A percentile compares a stretch with the other conserved stretches of the same genome.
phyloP scores from a whole-genome alignment of 2,113 vertebrate species.

The Dipodomys spectabilis region DNA sequence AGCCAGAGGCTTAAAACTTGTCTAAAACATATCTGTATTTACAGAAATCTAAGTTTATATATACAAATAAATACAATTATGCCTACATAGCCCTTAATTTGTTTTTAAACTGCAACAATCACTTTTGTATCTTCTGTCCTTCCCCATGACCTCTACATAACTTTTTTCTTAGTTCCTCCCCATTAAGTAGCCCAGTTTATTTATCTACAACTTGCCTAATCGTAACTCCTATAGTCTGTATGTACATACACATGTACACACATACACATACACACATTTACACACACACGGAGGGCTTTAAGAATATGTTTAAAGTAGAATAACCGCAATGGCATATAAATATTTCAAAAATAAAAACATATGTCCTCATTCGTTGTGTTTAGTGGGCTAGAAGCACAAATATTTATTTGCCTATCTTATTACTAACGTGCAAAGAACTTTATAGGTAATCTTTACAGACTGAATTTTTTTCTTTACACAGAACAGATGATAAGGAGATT shows the following conservation, averaged over 20 bases:
- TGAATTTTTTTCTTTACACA: background rate
- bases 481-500: slow-evolving; percentile 26
- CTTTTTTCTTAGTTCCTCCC: background rate
- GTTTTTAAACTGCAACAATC: background rate
- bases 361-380: background rate
- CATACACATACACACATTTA: background rate
- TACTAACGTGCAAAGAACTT: slow-evolving; percentile 20
- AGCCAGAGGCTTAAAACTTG: background rate
- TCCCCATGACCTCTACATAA: background rate
- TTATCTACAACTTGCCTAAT: background rate
- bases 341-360: background rate
- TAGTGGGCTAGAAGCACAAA: background rate
- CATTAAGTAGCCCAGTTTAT: background rate
- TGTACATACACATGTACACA: background rate
- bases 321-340: background rate
- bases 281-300: background rate
- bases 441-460: background rate
- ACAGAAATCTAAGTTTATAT: too few species aligned
- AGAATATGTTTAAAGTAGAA: background rate
- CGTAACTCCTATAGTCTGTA: background rate
- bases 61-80: background rate
- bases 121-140: background rate
- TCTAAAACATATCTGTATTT: background rate
- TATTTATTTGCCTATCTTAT: background rate
- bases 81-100: background rate